These are phyloP conservation scores for Pogonocichla stellata DNA, from an alignment of 2,113 vertebrate genomes.

Conservation along the genomic window DNA sequence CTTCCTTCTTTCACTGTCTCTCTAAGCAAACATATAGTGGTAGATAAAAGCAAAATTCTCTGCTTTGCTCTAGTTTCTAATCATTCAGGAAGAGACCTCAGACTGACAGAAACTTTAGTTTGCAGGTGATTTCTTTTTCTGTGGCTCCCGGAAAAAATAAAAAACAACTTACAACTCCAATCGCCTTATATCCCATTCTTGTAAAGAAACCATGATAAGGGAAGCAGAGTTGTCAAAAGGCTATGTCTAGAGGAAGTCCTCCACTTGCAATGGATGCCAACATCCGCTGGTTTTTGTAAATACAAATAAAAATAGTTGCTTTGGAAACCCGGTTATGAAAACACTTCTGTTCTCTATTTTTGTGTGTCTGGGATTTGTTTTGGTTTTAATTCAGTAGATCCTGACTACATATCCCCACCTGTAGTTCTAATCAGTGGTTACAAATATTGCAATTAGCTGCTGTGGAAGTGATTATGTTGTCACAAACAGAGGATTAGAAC, in stretches of 20 bases:
- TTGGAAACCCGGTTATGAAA: background rate
- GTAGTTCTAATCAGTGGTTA: conserved; percentile 65
- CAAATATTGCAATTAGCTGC: conserved; percentile 59
- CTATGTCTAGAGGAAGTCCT: background rate
- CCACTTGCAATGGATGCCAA: background rate
- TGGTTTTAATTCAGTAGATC: conserved; percentile 27
- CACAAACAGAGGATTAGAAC: conserved; percentile 67
- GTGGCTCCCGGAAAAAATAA: background rate
- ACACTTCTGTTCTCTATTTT: conserved; percentile 8
- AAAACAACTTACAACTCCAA: background rate
- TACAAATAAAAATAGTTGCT: background rate
- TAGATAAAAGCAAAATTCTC: background rate
- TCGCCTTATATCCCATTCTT: background rate
- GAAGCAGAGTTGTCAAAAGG: background rate
- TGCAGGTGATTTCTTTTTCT: background rate
- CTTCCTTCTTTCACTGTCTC: background rate
- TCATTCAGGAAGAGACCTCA: background rate
- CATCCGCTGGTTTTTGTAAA: background rate
- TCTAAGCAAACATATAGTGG: background rate
- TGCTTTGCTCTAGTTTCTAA: background rate
- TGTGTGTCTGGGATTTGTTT: background rate
- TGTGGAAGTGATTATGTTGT: conserved; percentile 70
- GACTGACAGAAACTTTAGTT: background rate
- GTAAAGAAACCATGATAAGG: background rate
- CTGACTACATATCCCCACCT: conserved; percentile 40